Percentiles rank a stretch among this genome's conserved stretches.
These are phyloP conservation scores for Platyura marginata DNA, from an alignment of 1,140 invertebrate species.

Conservation along the genomic window DNA sequence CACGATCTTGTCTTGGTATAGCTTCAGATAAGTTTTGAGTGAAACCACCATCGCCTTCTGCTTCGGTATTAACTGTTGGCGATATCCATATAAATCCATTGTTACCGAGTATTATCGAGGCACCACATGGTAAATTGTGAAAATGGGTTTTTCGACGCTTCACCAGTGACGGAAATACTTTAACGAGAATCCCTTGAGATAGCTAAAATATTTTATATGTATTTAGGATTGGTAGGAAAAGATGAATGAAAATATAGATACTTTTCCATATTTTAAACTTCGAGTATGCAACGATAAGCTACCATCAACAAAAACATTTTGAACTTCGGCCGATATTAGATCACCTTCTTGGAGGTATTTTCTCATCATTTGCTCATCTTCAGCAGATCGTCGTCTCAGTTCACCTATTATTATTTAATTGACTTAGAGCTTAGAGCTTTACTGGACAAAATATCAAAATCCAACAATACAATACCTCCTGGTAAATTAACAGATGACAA, in stretches of 20 bases:
- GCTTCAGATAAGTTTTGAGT: conserved; percentile 57
- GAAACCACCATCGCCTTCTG: conserved; percentile 59
- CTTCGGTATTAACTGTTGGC: conserved; percentile 40
- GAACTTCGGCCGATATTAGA: conserved; percentile 93
- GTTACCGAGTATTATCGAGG: conserved; percentile 83
- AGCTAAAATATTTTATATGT: conserved; percentile 16
- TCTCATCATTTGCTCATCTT: conserved; percentile 97
- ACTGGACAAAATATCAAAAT: no score
- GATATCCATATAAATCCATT: conserved; percentile 96
- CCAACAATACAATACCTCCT: conserved; percentile 37
- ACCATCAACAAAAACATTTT: conserved; percentile 81
- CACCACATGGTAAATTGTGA: conserved; percentile 79
- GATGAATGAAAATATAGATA: conserved; percentile 17
- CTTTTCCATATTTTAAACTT: conserved; percentile 94
- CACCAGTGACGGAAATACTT: conserved; percentile 83
- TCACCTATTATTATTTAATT: no score
- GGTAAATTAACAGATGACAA: conserved; percentile 93
- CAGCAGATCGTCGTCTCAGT: conserved; percentile 72
- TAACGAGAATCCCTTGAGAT: conserved; percentile 21
- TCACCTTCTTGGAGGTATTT: conserved; percentile 90
- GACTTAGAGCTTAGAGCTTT: no score
- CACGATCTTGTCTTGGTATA: conserved; percentile 48
- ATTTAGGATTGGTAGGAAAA: not conserved
- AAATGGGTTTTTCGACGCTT: conserved; percentile 93
- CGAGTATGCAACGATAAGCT: conserved; percentile 85